These are phyloP conservation scores for Daphoenositta chrysoptera DNA, from an alignment of 2,113 vertebrate species.

Conservation along the genomic window DNA sequence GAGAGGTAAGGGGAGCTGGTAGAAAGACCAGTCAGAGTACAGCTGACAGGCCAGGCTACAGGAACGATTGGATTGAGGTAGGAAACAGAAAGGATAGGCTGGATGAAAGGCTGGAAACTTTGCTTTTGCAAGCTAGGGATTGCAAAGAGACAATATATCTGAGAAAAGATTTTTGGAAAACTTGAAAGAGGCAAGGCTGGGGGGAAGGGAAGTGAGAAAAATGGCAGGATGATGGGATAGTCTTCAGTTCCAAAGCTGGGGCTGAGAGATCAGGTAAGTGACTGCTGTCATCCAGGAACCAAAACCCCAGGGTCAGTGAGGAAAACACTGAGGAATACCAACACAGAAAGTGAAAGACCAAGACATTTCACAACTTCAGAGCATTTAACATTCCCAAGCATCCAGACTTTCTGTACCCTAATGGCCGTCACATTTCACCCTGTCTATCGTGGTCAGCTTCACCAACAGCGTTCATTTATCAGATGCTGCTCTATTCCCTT, in stretches of 20 bases:
- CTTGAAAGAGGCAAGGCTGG: neutral
- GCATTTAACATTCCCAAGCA: rapidly evolving
- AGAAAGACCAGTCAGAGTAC: neutral
- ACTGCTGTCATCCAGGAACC: neutral
- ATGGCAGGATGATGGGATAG: neutral
- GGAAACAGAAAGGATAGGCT: neutral
- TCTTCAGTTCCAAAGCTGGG: rapidly evolving
- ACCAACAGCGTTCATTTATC: neutral
- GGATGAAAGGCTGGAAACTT: neutral
- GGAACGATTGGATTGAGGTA: neutral
- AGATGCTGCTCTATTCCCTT: neutral
- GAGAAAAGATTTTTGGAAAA: neutral
- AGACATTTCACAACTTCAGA: neutral
- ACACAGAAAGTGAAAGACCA: neutral
- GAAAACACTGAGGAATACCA: neutral
- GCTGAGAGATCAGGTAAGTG: neutral
- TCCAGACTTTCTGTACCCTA: neutral
- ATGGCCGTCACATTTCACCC: neutral
- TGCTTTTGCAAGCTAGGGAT: neutral
- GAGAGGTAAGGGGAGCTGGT: neutral
- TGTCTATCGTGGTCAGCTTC: rapidly evolving
- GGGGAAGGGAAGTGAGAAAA: neutral
- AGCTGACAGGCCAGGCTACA: neutral
- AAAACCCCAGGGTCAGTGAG: neutral
- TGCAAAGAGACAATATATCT: neutral